These are phyloP conservation scores for Geotrypetes seraphini DNA, from an alignment of 2,797 vertebrate species.

Conservation along the genomic window DNA sequence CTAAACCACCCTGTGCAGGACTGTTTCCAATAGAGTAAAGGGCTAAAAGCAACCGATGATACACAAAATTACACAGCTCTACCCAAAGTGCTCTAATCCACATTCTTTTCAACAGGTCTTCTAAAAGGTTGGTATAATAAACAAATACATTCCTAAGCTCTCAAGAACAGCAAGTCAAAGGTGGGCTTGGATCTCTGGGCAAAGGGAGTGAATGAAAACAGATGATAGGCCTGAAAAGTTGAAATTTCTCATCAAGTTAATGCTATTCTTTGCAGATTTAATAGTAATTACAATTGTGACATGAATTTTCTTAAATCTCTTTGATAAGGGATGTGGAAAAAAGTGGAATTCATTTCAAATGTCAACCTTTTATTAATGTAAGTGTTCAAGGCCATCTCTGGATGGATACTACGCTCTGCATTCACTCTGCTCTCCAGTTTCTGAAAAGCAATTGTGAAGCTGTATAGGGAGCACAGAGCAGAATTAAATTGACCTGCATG, in stretches of 20 bases:
- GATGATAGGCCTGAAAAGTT: not conserved
- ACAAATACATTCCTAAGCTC: not conserved
- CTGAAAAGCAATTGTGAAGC: constrained; percentile 54
- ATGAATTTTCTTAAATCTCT: constrained; percentile 42
- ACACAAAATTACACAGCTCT: no score
- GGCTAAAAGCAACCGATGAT: no score
- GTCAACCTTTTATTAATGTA: constrained; percentile 47
- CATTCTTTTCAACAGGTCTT: no score
- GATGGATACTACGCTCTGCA: constrained; percentile 42
- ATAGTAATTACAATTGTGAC: constrained; percentile 37
- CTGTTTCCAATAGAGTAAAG: no score
- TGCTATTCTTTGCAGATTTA: constrained; percentile 10
- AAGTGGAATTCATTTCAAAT: constrained; percentile 50
- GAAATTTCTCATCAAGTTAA: constrained; percentile 8
- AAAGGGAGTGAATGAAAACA: not conserved
- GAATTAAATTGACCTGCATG: constrained; percentile 52
- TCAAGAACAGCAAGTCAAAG: not conserved
- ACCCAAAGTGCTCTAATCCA: no score
- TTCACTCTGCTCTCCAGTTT: constrained; percentile 36
- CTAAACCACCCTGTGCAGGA: no score
- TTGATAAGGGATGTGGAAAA: constrained; percentile 36
- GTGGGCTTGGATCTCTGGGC: not conserved
- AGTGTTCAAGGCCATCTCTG: constrained; percentile 51
- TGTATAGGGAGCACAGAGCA: constrained; percentile 42
- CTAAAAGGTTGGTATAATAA: no score